Evolutionary conservation across 2,888 invertebrate species (phyloP).

Genomic region (Matsumyia berberina): DNA sequence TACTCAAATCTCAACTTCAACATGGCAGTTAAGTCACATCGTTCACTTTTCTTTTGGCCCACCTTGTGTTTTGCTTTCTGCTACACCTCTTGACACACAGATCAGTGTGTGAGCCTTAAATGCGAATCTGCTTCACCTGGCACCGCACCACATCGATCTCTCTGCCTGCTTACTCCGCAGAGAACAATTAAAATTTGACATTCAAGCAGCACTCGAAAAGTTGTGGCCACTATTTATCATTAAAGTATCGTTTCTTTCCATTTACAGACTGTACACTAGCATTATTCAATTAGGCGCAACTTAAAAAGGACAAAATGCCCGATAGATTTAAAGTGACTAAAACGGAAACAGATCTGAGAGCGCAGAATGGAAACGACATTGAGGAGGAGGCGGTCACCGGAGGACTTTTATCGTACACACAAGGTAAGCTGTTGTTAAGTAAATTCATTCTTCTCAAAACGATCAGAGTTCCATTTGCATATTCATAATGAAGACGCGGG

Average conservation of each 20-base stretch:
- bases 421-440: slow-evolving; percentile 77
- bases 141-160: no score
- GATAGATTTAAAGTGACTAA: slow-evolving; percentile 83
- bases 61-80: no score
- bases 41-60: no score
- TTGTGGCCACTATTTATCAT: background rate
- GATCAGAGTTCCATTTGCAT: background rate
- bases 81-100: no score
- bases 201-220: no score
- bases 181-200: no score
- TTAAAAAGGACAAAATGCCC: slow-evolving; percentile 79
- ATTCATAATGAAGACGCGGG: no score
- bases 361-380: slow-evolving; percentile 78
- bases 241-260: background rate
- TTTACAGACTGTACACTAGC: slow-evolving; percentile 46
- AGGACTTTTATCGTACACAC: slow-evolving; percentile 80
- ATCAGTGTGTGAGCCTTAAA: no score
- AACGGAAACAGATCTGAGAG: slow-evolving; percentile 80
- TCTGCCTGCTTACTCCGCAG: no score
- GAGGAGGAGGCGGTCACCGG: slow-evolving; percentile 82
- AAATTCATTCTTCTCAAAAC: background rate
- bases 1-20: no score
- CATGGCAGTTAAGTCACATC: no score
- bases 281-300: slow-evolving; percentile 18
- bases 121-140: no score